A percentile compares a stretch with the other conserved stretches of the same genome.
These are phyloP conservation scores for Clitarchus hookeri DNA, from an alignment of 2,888 invertebrate genomes.

Conservation along the genomic window DNA sequence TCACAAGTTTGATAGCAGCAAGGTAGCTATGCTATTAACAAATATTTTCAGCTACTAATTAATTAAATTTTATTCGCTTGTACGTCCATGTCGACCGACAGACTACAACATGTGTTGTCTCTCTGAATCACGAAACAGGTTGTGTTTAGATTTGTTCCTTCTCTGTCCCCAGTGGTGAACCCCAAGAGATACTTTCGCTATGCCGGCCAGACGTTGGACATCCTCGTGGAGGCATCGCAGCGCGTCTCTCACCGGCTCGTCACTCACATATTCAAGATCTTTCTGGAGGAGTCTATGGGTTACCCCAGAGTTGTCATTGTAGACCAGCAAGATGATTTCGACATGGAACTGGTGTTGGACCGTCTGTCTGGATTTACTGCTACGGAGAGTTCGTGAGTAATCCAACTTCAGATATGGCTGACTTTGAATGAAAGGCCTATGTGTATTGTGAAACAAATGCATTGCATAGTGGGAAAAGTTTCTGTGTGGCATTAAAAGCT, in stretches of 20 bases:
- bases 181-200: slow-evolving; percentile 56
- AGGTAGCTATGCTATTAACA: no score
- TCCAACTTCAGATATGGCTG: neutral
- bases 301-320: slow-evolving; percentile 56
- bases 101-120: no score
- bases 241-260: slow-evolving; percentile 62
- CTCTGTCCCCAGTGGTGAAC: slow-evolving; percentile 24
- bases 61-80: no score
- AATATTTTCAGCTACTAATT: no score
- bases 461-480: no score
- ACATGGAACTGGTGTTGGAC: slow-evolving; percentile 51
- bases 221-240: slow-evolving; percentile 61
- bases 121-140: no score
- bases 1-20: no score
- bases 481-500: no score
- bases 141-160: neutral
- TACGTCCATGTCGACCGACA: no score
- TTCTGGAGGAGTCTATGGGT: slow-evolving; percentile 58
- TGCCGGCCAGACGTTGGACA: slow-evolving; percentile 53
- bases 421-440: no score
- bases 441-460: no score
- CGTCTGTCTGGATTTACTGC: slow-evolving; percentile 46
- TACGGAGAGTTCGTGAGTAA: neutral
- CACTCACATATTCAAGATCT: slow-evolving; percentile 63
- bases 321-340: slow-evolving; percentile 53